Percentiles rank a stretch among this genome's conserved stretches.
phyloP scores from a whole-genome alignment of 2,888 invertebrate species.

The Pycnomerus fuliginosus region DNA sequence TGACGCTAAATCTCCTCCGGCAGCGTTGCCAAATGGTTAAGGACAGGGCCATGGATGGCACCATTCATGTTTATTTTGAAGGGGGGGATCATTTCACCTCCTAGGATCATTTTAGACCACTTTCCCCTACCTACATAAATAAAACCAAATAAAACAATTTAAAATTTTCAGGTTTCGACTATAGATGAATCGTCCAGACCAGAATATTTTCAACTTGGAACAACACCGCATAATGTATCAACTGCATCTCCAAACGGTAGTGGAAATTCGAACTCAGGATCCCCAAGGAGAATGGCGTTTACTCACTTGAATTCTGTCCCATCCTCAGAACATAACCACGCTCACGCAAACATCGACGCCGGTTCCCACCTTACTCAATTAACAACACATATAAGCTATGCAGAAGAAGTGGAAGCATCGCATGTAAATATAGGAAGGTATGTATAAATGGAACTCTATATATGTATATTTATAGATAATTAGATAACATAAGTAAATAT shows the following conservation, averaged over 20 bases:
- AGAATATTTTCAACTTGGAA: conserved; percentile 46
- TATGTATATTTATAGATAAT: too few species aligned
- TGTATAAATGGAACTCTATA: conserved; percentile 14
- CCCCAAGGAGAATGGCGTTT: conserved; percentile 37
- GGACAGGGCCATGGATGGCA: too few species aligned
- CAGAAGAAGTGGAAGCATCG: conserved; percentile 37
- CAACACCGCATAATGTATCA: conserved; percentile 33
- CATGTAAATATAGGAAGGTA: conserved; percentile 32
- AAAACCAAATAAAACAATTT: too few species aligned
- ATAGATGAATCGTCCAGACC: conserved; percentile 43
- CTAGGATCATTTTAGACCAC: too few species aligned
- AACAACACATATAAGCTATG: conserved; percentile 49
- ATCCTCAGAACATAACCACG: conserved; percentile 29
- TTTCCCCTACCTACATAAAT: too few species aligned
- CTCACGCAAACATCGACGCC: conserved; percentile 36
- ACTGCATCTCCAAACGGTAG: conserved; percentile 46
- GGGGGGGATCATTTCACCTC: too few species aligned
- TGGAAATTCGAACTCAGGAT: conserved; percentile 46
- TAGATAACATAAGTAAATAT: too few species aligned
- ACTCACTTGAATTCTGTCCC: conserved; percentile 36
- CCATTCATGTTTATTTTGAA: too few species aligned
- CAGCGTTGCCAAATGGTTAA: too few species aligned
- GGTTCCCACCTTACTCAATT: conserved; percentile 47
- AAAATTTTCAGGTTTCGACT: too few species aligned
- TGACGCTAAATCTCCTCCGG: too few species aligned